phyloP scores from a whole-genome alignment of 2,113 vertebrate genomes.

The Martes martes region DNA sequence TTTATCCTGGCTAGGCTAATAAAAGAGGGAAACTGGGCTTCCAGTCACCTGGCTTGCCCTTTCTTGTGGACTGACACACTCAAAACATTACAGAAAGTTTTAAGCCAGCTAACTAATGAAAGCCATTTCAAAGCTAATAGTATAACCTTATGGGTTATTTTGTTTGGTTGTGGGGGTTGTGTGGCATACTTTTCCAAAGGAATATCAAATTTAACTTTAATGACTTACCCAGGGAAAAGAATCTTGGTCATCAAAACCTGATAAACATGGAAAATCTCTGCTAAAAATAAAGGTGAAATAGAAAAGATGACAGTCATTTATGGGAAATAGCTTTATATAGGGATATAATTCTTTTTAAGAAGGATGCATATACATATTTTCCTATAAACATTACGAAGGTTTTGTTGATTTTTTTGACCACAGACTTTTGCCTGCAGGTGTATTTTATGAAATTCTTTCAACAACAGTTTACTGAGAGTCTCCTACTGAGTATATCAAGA shows the following conservation, averaged over 20 bases:
- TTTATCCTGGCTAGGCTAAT: background rate
- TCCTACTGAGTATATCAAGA: background rate
- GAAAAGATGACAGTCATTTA: constrained; percentile 2
- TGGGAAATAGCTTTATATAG: background rate
- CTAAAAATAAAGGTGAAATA: background rate
- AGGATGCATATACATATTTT: background rate
- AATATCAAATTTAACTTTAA: constrained; percentile 51
- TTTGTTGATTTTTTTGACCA: background rate
- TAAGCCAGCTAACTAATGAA: constrained; percentile 13
- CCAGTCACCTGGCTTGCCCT: background rate
- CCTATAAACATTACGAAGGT: background rate
- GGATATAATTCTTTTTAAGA: background rate
- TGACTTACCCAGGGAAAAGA: background rate
- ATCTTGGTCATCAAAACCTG: constrained; percentile 18
- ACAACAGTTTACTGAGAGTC: background rate
- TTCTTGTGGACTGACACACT: background rate
- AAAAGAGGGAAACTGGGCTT: background rate
- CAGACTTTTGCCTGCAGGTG: background rate
- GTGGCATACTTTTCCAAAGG: background rate
- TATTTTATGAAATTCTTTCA: constrained; percentile 8
- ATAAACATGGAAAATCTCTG: background rate
- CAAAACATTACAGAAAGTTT: background rate
- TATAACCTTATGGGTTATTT: constrained; percentile 14
- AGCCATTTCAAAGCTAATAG: background rate
- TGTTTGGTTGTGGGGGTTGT: background rate